phyloP scores from a whole-genome alignment of 2,888 invertebrate genomes.

The Hemistola chrysoprasaria region DNA sequence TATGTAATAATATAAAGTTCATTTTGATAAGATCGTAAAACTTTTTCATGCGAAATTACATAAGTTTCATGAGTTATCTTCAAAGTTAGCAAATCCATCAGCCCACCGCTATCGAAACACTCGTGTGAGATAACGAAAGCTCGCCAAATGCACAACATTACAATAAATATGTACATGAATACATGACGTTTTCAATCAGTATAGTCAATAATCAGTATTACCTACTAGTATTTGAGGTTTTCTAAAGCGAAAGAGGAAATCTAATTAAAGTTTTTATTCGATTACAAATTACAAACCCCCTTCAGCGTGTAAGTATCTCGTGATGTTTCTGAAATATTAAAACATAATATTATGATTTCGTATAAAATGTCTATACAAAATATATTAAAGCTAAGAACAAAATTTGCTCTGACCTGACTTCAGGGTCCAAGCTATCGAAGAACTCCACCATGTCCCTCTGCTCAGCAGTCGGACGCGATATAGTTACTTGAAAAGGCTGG shows the following conservation, averaged over 20 bases:
- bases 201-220: too few relatives aligned
- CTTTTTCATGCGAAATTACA: conserved; percentile 29
- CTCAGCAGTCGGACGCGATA: conserved; percentile 5
- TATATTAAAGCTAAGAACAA: too few relatives aligned
- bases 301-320: neutral
- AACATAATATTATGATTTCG: too few relatives aligned
- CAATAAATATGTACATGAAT: neutral
- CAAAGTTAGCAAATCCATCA: conserved; percentile 34
- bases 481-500: neutral
- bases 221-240: too few relatives aligned
- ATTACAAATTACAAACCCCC: too few relatives aligned
- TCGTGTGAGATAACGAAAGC: conserved; percentile 40
- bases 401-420: conserved; percentile 4
- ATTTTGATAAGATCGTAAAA: too few relatives aligned
- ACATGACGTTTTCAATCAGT: too few relatives aligned
- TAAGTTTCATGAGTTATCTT: conserved; percentile 33
- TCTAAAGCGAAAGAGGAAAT: too few relatives aligned
- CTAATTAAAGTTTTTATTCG: too few relatives aligned
- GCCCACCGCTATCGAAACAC: conserved; percentile 37
- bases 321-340: conserved; percentile 1
- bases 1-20: too few relatives aligned
- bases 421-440: conserved; percentile 16
- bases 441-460: conserved; percentile 15
- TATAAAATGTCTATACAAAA: too few relatives aligned
- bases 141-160: conserved; percentile 25